Percentiles rank a stretch among this genome's conserved stretches.
phyloP scores from a whole-genome alignment of 2,113 vertebrate species.

The Pleuronectes platessa region DNA sequence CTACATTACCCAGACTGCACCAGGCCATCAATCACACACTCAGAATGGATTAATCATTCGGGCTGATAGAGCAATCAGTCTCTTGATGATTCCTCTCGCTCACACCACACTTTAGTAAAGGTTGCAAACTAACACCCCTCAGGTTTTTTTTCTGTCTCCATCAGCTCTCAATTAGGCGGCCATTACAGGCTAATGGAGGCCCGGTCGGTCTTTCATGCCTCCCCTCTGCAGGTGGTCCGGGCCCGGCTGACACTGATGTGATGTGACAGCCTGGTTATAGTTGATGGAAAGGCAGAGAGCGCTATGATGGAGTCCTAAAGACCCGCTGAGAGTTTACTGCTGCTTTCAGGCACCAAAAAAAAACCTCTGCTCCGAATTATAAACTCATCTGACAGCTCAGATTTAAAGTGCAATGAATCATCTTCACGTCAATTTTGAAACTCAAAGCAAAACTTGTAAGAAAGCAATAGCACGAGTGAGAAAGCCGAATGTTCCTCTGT shows the following conservation, averaged over 20 bases:
- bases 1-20: constrained; percentile 75
- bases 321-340: not conserved
- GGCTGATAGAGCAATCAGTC: constrained; percentile 67
- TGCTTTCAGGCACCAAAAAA: constrained; percentile 1
- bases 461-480: too few species aligned
- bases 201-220: constrained; percentile 33
- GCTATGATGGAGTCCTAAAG: not conserved
- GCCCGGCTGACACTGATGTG: constrained; percentile 52
- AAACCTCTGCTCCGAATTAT: not conserved
- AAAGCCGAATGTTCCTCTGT: too few species aligned
- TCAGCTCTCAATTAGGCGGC: constrained; percentile 63
- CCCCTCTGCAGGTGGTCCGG: constrained; percentile 51
- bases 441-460: not conserved
- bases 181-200: constrained; percentile 67
- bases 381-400: constrained; percentile 22
- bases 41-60: constrained; percentile 64
- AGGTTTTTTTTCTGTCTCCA: constrained; percentile 34
- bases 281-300: constrained; percentile 4
- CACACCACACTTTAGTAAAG: constrained; percentile 51
- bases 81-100: constrained; percentile 59
- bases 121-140: constrained; percentile 35
- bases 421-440: not conserved
- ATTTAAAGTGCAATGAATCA: constrained; percentile 22
- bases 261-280: constrained; percentile 48
- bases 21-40: constrained; percentile 70